These are phyloP conservation scores for Carlito syrichta DNA, from an alignment of 2,113 vertebrate genomes.

Conservation along the genomic window DNA sequence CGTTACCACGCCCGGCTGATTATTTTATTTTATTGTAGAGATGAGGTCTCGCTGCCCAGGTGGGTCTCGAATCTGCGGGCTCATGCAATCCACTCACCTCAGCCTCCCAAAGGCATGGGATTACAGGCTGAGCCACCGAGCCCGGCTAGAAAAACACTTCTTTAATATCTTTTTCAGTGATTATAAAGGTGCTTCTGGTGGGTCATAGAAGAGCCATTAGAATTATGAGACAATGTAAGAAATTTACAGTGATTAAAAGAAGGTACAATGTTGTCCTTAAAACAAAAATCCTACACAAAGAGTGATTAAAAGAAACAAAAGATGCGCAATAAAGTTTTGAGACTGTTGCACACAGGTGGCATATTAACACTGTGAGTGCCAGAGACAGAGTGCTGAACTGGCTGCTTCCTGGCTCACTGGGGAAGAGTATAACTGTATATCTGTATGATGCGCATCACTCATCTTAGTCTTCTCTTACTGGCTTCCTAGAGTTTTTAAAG, in stretches of 20 bases:
- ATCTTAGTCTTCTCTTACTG: not conserved
- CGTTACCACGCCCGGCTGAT: too few relatives aligned
- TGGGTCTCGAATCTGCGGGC: too few relatives aligned
- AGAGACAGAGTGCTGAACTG: not conserved
- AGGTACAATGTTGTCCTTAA: not conserved
- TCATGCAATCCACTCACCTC: too few relatives aligned
- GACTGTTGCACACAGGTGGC: not conserved
- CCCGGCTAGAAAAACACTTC: not conserved
- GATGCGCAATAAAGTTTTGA: not conserved
- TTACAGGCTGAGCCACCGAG: too few relatives aligned
- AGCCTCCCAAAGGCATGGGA: too few relatives aligned
- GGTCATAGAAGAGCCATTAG: not conserved
- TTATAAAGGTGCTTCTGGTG: not conserved
- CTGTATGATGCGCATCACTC: not conserved
- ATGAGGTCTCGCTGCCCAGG: too few relatives aligned
- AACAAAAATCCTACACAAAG: not conserved
- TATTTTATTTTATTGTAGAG: too few relatives aligned
- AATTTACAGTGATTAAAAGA: not conserved
- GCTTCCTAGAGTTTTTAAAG: not conserved
- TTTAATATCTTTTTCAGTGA: not conserved
- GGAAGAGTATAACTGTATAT: not conserved
- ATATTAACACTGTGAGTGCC: accelerated
- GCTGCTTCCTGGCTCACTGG: not conserved
- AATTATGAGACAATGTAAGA: not conserved
- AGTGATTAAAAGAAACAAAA: not conserved